Evolutionary conservation across 1,140 invertebrate species (phyloP), one percentile per base, ranked within the genome.

Genomic region (Platyscapa corneri): DNA sequence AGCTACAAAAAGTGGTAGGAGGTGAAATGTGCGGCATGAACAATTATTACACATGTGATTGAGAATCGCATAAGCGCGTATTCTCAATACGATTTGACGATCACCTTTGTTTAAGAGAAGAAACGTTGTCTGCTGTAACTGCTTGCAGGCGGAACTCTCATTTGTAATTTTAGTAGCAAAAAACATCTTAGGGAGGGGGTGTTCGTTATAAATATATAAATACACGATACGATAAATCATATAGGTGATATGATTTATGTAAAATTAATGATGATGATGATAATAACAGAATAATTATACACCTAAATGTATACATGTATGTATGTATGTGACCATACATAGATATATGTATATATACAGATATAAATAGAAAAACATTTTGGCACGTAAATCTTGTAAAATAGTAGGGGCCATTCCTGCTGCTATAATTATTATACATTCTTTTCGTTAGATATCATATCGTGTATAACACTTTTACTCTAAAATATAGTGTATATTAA

Each of bases 121-220:
- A 85, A 85, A 85, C 87, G 82, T 85, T 90, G 85, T 87, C 64
- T 84, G 76, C 75, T 79, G 53, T 83, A 85, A 79, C 80, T 64
- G 88, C 88, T 74, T 60, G 60, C 60, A 86, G 64, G 74, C 88
- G 78, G 86, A 90, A 90, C 88, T 93, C 90, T 91, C 91, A 90
- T 93, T 93, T 93, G 91, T 93, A 92, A 93, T 93, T 92, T 91
- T 92, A 92, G 91, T 92, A 93, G 90, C 89, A 90, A 93, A 91
- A 85, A 86, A 84, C 39, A 91, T 74, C 37, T 74, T 74, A 34
- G 70, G 70, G 39, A 92, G 90, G 91, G 89, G 92, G 91, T 93
- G 91, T 93, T 93, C 92, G 91, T 93, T 93, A 93, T 93, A 93
- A 92, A 93, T 92, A 92, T 92, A 93, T 92, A 92, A 91, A 91